Conservation (phyloP, 2,113 vertebrate genomes). For the Pachypanchax playfairii region DNA sequence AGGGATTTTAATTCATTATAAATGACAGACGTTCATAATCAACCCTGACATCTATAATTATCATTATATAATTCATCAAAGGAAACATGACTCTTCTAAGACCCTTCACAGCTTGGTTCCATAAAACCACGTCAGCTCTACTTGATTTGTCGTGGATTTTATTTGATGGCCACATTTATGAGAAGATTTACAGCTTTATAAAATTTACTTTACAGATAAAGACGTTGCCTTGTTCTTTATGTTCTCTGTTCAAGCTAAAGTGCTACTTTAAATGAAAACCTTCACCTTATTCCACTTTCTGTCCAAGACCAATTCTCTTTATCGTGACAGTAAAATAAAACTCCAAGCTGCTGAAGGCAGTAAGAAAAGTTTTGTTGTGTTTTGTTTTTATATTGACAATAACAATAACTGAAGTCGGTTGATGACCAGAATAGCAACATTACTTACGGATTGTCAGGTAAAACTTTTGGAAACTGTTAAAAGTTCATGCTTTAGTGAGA, state of each 20-base stretch:
- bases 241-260: slow-evolving; percentile 8
- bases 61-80: slow-evolving; percentile 72
- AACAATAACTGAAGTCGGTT: too few relatives aligned
- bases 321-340: not conserved
- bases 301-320: not conserved
- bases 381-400: too few relatives aligned
- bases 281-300: not conserved
- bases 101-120: slow-evolving; percentile 71
- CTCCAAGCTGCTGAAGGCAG: not conserved
- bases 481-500: too few relatives aligned
- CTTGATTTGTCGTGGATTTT: slow-evolving; percentile 46
- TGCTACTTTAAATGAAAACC: slow-evolving; percentile 13
- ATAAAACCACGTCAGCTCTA: slow-evolving; percentile 49
- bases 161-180: slow-evolving; percentile 64
- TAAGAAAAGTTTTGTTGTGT: too few relatives aligned
- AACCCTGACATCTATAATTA: slow-evolving; percentile 62
- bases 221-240: slow-evolving; percentile 33
- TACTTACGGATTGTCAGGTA: too few relatives aligned
- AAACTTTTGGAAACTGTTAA: too few relatives aligned
- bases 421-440: too few relatives aligned
- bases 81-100: slow-evolving; percentile 56
- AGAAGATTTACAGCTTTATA: slow-evolving; percentile 59
- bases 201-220: slow-evolving; percentile 56
- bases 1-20: slow-evolving; percentile 48
- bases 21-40: slow-evolving; percentile 47